Base-by-base conservation (phyloP, 2,797 vertebrate genomes). In the Lepilemur septentrionalis region DNA sequence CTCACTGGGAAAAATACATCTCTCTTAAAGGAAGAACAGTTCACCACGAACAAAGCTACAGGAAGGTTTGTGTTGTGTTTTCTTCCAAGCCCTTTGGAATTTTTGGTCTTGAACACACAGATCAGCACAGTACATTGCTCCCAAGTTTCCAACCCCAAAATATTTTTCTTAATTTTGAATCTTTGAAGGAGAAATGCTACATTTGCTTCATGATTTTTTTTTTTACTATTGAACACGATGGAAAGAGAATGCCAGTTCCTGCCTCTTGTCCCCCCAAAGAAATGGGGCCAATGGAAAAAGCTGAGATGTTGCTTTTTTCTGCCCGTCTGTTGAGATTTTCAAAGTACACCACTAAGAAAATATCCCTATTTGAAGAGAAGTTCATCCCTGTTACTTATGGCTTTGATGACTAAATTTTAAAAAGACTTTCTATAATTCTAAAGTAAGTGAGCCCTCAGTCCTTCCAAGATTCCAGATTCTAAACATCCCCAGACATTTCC, bases 121-220 rank as follows among this genome's bases (percentile, higher is more conserved):
- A 98, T 98, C 98, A 98, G 98, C 97, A 98, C 97, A 98, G 97
- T 91, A 97, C 97, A 98, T 98, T 43, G 97, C 97, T 99, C 98
- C 98, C 98, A 99, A 98, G 98, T 99, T 99, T 99, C 98, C 98
- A 98, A 98, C 94, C 96, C 97, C 98, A 98, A 98, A 97, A 98
- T 98, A 98, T 98, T 99, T 98, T 96, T 98, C 98, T 98, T 98
- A 97, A 98, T 98, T 98, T 98, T 96, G 97, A 98, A 97, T 98
- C 98, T 98, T 99, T 98, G 98, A 99, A 98, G 98, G 96, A 98
- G 98, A 97, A 99, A 98, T 98, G 98, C 92, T 98, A 94, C 96
- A 98, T 98, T 99, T 98, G 98, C 97, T 98, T 98, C 96, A 96
- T 96, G 73, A 97, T 95, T 97, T 98, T n/a, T 57, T 52, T 57